Conservation (phyloP, 1,140 invertebrate genomes). For the Drosophila virilis region DNA sequence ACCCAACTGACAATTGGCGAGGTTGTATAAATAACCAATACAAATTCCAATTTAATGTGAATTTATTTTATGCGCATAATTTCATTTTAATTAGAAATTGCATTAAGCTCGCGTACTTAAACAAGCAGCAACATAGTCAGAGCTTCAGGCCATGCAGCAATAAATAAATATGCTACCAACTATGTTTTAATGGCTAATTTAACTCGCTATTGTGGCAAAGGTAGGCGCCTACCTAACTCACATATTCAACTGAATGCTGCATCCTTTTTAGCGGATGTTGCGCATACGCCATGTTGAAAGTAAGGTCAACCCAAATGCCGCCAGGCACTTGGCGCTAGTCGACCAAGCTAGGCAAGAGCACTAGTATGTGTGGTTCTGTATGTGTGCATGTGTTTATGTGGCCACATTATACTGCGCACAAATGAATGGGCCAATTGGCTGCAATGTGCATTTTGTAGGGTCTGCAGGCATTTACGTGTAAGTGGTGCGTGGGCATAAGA, state of each 20-base stretch:
- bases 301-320: conserved; percentile 70
- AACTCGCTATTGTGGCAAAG: conserved; percentile 40
- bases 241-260: conserved; percentile 12
- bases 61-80: conserved; percentile 74
- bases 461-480: conserved; percentile 11
- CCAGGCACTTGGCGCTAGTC: conserved; percentile 48
- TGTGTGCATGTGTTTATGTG: conserved; percentile 18
- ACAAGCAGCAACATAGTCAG: conserved; percentile 23
- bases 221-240: neutral
- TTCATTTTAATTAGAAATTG: conserved; percentile 72
- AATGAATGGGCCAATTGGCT: conserved; percentile 41
- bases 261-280: conserved; percentile 56
- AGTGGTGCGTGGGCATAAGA: conserved; percentile 11
- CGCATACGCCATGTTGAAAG: conserved; percentile 60
- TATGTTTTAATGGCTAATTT: conserved; percentile 77
- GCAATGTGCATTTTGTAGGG: conserved; percentile 30
- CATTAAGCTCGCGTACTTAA: conserved; percentile 29
- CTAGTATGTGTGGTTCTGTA: neutral
- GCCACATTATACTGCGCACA: conserved; percentile 21
- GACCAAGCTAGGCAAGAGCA: conserved; percentile 8
- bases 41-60: conserved; percentile 59
- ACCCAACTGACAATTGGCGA: conserved; percentile 24
- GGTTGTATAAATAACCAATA: conserved; percentile 35
- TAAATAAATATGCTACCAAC: conserved; percentile 68
- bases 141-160: conserved; percentile 60